phyloP scores from a whole-genome alignment of 2,888 invertebrate species.

The Deilephila elpenor region DNA sequence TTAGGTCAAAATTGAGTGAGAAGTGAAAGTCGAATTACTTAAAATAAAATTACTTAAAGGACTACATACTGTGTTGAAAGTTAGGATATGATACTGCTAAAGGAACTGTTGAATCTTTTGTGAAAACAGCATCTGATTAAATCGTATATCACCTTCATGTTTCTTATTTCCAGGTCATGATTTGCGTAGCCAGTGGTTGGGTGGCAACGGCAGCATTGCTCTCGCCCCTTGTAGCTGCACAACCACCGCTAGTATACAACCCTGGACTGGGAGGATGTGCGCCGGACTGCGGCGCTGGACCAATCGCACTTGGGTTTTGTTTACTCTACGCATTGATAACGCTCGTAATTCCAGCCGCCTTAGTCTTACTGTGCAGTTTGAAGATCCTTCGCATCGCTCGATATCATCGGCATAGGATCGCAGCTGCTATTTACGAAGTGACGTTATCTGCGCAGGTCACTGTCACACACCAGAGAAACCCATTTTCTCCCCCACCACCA shows the following conservation, averaged over 20 bases:
- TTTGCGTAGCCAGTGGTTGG: conserved; percentile 89
- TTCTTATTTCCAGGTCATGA: conserved; percentile 79
- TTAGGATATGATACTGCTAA: too few relatives aligned
- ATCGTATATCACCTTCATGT: not conserved
- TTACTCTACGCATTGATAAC: conserved; percentile 87
- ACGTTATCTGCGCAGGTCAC: conserved; percentile 93
- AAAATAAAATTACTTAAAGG: too few relatives aligned
- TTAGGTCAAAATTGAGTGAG: not conserved
- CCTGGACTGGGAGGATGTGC: conserved; percentile 86
- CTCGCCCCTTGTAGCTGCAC: conserved; percentile 86
- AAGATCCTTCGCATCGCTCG: conserved; percentile 88
- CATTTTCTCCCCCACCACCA: conserved; percentile 89
- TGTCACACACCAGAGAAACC: conserved; percentile 92
- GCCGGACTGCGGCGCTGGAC: conserved; percentile 87
- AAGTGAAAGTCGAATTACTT: too few relatives aligned
- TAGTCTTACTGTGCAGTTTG: conserved; percentile 89
- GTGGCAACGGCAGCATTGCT: conserved; percentile 85
- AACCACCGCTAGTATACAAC: conserved; percentile 75
- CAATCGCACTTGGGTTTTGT: conserved; percentile 87
- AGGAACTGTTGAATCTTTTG: too few relatives aligned
- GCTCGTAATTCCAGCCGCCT: conserved; percentile 86
- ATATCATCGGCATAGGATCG: conserved; percentile 92
- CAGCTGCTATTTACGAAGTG: conserved; percentile 93
- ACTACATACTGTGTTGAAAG: too few relatives aligned
- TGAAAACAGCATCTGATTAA: too few relatives aligned